Conservation (phyloP, 2,888 invertebrate genomes). For the Argyra leucocephala region DNA sequence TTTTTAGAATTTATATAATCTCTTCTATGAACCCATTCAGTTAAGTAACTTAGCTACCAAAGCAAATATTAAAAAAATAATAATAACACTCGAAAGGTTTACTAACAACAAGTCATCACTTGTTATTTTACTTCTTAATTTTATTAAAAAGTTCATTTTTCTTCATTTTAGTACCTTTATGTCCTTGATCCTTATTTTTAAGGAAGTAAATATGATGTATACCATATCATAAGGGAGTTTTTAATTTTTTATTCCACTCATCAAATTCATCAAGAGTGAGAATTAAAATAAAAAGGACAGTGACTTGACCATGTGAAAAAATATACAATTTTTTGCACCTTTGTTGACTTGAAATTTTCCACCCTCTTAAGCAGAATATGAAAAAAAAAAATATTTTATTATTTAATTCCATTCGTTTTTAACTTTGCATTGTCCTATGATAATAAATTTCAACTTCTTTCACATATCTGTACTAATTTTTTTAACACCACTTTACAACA, state of each 20-base stretch:
- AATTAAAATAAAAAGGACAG: background rate
- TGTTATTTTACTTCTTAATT: background rate
- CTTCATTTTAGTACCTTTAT: background rate
- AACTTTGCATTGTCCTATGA: no score
- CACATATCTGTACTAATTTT: no score
- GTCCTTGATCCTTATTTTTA: background rate
- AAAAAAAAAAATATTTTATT: no score
- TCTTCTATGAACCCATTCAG: background rate
- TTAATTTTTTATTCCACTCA: background rate
- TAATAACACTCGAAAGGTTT: no score
- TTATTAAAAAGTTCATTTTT: no score
- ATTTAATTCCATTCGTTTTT: no score
- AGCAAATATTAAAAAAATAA: background rate
- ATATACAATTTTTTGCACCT: background rate
- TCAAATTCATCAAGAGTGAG: no score
- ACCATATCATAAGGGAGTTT: background rate
- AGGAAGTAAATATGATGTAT: background rate
- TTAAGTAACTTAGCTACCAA: constrained; percentile 2
- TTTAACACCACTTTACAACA: no score
- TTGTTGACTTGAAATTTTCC: constrained; percentile 3
- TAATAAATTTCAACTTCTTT: no score
- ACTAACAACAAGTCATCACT: background rate
- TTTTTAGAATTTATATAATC: no score
- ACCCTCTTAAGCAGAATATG: background rate
- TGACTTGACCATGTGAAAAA: background rate